Evolutionary conservation across 1,140 invertebrate species (phyloP).

Genomic region (Probaryconus sp.): DNA sequence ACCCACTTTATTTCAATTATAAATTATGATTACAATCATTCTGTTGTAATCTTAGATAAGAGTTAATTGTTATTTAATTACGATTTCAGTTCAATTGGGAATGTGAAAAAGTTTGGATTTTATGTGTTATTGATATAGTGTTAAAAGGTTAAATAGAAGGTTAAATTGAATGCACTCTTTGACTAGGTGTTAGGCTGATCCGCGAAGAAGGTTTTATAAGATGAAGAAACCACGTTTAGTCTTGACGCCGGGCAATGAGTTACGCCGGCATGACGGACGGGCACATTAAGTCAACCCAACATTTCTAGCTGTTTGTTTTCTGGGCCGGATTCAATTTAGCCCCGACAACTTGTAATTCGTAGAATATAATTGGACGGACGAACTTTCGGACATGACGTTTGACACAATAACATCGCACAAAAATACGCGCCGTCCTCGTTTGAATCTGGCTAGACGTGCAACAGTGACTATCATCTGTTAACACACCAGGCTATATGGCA

Average conservation of each 20-base stretch:
- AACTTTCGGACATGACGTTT: constrained; percentile 68
- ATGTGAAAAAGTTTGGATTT: no score
- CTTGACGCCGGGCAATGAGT: constrained; percentile 58
- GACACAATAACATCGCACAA: constrained; percentile 63
- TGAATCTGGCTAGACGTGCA: constrained; percentile 30
- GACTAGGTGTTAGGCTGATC: constrained; percentile 45
- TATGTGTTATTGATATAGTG: background rate
- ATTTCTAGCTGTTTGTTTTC: constrained; percentile 72
- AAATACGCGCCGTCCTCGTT: constrained; percentile 57
- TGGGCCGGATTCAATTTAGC: constrained; percentile 75
- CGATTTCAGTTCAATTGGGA: no score
- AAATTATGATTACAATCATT: no score
- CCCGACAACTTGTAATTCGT: constrained; percentile 69
- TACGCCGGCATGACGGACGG: constrained; percentile 68
- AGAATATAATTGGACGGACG: constrained; percentile 69
- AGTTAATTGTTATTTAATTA: no score
- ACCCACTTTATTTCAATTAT: no score
- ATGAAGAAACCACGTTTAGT: constrained; percentile 57
- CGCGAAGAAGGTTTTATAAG: constrained; percentile 65
- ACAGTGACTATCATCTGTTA: constrained; percentile 43
- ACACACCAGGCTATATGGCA: background rate
- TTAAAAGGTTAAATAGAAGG: constrained; percentile 4
- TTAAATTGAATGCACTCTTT: background rate
- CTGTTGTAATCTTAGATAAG: no score
- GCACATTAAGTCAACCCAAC: constrained; percentile 68